Evolutionary conservation across 1,140 invertebrate species (phyloP).

Genomic region (Delia radicum): DNA sequence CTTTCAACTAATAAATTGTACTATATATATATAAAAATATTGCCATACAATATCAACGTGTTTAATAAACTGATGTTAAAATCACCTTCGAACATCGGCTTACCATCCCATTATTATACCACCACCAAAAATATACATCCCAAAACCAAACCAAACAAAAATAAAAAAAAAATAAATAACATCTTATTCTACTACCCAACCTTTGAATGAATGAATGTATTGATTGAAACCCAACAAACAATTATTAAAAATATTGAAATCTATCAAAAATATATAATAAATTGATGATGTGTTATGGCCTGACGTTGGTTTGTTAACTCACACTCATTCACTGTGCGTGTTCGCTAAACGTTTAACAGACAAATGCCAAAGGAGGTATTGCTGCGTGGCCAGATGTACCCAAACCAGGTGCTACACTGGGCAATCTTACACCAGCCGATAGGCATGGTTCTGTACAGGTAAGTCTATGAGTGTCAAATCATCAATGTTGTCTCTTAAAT

Average conservation of each 20-base stretch:
- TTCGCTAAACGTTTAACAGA: slow-evolving; percentile 38
- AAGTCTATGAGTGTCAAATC: slow-evolving; percentile 52
- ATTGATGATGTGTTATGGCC: neutral
- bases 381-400: slow-evolving; percentile 61
- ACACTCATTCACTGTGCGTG: too few species aligned
- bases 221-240: neutral
- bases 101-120: neutral
- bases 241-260: neutral
- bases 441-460: slow-evolving; percentile 93
- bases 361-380: slow-evolving; percentile 57
- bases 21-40: neutral
- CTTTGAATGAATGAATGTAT: neutral
- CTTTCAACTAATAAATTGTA: neutral
- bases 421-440: slow-evolving; percentile 86
- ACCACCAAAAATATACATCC: too few species aligned
- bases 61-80: neutral
- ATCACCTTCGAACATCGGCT: neutral
- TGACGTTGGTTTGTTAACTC: neutral
- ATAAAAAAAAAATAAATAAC: neutral
- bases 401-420: slow-evolving; percentile 59
- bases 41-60: neutral
- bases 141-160: too few species aligned
- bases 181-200: neutral
- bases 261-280: neutral
- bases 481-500: too few species aligned